phyloP scores from a whole-genome alignment of 2,888 invertebrate genomes.

The Chrysomela aeneicollis region DNA sequence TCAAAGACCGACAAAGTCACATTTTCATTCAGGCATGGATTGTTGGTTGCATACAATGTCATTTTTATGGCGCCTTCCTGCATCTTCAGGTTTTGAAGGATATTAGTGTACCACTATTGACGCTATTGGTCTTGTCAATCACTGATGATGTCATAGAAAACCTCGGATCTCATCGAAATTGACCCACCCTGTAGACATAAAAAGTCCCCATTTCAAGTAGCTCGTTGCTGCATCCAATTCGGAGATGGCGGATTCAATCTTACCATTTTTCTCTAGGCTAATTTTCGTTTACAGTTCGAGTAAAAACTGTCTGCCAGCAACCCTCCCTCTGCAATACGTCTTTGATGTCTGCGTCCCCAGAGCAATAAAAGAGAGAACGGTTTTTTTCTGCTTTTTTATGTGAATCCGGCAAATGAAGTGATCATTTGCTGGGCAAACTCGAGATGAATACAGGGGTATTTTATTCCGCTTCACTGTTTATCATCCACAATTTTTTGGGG shows the following conservation, averaged over 20 bases:
- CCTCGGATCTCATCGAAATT: no score
- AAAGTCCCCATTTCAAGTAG: no score
- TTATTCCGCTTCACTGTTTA: background rate
- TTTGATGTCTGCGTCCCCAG: constrained; percentile 10
- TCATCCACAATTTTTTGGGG: background rate
- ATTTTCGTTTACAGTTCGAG: constrained; percentile 31
- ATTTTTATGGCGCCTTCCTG: no score
- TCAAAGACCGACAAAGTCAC: no score
- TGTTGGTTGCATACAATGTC: no score
- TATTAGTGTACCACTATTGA: no score
- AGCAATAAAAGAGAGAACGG: background rate
- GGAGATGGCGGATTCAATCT: constrained; percentile 36
- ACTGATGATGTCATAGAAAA: no score
- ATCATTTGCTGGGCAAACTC: background rate
- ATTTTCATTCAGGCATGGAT: no score
- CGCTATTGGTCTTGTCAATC: no score
- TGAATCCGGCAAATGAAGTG: background rate
- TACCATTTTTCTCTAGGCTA: constrained; percentile 34
- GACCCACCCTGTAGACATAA: no score
- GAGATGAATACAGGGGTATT: background rate
- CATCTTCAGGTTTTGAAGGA: no score
- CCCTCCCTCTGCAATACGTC: constrained; percentile 10
- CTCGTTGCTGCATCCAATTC: no score
- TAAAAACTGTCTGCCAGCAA: constrained; percentile 24
- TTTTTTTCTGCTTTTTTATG: background rate